Evolutionary conservation across 2,888 invertebrate species (phyloP), one percentile per base, ranked within the genome.

Genomic region (Drosophila prostipennis): DNA sequence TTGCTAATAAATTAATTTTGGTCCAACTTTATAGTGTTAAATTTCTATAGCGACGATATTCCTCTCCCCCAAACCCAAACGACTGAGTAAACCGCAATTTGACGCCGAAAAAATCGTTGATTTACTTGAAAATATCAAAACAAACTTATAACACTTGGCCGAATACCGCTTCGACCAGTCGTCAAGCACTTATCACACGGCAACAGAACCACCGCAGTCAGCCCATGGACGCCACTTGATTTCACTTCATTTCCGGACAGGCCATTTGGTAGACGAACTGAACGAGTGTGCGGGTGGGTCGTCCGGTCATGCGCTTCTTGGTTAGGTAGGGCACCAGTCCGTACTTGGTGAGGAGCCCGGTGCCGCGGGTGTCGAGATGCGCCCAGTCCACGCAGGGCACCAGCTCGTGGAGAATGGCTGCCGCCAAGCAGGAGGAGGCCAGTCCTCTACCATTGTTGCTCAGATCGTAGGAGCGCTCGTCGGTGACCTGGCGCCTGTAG

Each of bases 331-430:
- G 93, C 51, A 94, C 92, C 69, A 94, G 93, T 56, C 93, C 93
- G 73, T 90, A 92, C 78, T 91, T 93, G 54, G 93, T 93, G n/a
- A 92, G 75, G 93, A 95, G 93, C 39, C 95, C 95, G 42, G 95
- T 95, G 64, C 96, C 95, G 43, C 95, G 94, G 61, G 95, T 95
- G 91, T 96, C 96, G 82, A 95, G 86, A 92, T 96, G 96, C 77
- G 95, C 89, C 95, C 96, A 96, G 73, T 94, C 93, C 36, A 93
- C 91, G 81, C 94, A 94, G 0, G 91, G 92, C n/a, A 95, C 93
- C 92, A 96, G 95, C 90, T 95, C 94, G 90, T 93, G 93, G 1
- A 96, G 91, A 74, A 95, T 94, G 11, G 95, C 95, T 1, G 96
- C 96, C 5, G 95, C 95, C 45, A 94, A 92, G 79, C 95, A 95